These are phyloP conservation scores for Chelon auratus DNA, from an alignment of 2,797 vertebrate species.

Conservation along the genomic window DNA sequence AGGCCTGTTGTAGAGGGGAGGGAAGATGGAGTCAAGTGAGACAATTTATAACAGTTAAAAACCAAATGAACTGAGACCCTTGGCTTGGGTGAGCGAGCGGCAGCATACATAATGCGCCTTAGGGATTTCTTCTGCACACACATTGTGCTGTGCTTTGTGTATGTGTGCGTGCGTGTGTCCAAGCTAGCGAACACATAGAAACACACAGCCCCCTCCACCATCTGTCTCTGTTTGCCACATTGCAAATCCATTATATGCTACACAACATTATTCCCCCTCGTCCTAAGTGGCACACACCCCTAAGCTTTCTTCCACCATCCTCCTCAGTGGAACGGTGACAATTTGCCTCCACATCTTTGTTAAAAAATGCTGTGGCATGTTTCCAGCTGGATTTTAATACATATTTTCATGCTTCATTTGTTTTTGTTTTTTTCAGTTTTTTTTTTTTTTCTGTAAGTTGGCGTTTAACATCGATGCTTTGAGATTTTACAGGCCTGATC, in stretches of 20 bases:
- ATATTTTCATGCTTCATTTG: conserved; percentile 76
- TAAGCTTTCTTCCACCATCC: conserved; percentile 71
- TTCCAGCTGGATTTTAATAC: conserved; percentile 77
- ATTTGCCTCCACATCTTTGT: conserved; percentile 70
- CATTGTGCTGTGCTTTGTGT: conserved; percentile 44
- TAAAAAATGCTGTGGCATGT: conserved; percentile 64
- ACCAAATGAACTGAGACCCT: conserved; percentile 82
- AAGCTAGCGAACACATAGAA: conserved; percentile 58
- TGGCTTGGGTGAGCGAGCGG: conserved; percentile 75
- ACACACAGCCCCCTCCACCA: conserved; percentile 72
- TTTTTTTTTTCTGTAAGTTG: conserved; percentile 47
- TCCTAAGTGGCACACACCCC: conserved; percentile 76
- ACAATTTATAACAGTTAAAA: conserved; percentile 83
- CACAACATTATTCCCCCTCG: conserved; percentile 76
- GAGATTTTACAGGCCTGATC: conserved; percentile 65
- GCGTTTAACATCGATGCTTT: conserved; percentile 57
- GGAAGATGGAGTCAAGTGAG: conserved; percentile 80
- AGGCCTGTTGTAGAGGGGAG: conserved; percentile 66
- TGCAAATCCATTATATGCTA: conserved; percentile 82
- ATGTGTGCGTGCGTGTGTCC: conserved; percentile 46
- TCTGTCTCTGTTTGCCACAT: conserved; percentile 81
- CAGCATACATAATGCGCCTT: conserved; percentile 77
- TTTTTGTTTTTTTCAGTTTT: conserved; percentile 64
- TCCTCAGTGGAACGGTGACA: conserved; percentile 69
- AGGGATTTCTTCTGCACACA: conserved; percentile 71